Evolutionary conservation across 2,888 invertebrate species (phyloP), one percentile per base, ranked within the genome.

Genomic region (Listrodromus nycthemerus): DNA sequence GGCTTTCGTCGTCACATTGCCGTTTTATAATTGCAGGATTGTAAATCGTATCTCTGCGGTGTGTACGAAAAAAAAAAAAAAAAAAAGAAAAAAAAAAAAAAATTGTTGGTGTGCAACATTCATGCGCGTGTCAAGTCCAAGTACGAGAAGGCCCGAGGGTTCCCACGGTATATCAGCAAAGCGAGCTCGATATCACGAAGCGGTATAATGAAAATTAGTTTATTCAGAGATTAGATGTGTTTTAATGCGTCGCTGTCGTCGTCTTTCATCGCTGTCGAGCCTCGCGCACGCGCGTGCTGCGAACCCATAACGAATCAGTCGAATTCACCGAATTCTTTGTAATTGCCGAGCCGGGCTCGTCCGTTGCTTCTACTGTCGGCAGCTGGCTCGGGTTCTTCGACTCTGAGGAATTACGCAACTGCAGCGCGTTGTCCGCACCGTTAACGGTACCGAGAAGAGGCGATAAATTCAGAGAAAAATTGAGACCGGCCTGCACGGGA

Each of bases 311-410:
- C 27, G 37, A 37, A 37, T 45, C 45, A 45, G 19, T 58, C 65
- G 75, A 58, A 24, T 70, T 55, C 58, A 41, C 16, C 80, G 73
- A 78, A 78, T 66, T 41, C 52, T 52, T 41, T 27, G 83, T 80
- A 73, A 80, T 80, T 80, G 69, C 70, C 19, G 41, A 33, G 61
- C 24, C 13, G 13, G 52, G n/a, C 24, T 52, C 16, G 16, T 27
- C 45, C 16, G 37, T 50, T 30, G 27, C 63, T 48, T 48, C 45
- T 6, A 37, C 50, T 65, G 33, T 45, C 71, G 33, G 50, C 80
- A 78, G 55, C 74, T 84, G 80, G 77, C 70, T 84, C 84, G 81
- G 81, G 84, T 78, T 78, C 81, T 63, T 52, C 78, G 80, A 74
- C 55, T 65, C 33, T 52, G 67, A 61, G 55, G 45, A 45, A 77